Base-by-base conservation (phyloP, 2,113 vertebrate species). In the Ibidorhyncha struthersii region DNA sequence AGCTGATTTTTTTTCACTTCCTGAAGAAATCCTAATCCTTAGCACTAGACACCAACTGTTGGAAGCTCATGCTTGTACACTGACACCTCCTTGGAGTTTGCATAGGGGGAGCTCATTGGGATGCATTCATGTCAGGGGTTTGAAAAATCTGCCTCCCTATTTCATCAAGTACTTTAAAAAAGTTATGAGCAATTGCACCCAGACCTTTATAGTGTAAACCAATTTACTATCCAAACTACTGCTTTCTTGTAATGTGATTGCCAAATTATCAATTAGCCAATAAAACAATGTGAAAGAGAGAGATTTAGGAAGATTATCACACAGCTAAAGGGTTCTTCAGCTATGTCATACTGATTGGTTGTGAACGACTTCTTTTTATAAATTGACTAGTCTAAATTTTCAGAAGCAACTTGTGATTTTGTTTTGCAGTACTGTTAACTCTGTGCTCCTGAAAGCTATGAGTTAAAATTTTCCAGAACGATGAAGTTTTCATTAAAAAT, bases 101-200 rank as follows among this genome's bases (percentile, higher is more conserved):
- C 1, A 1, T 36, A 55, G 15, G 0, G 6, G 10, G 4, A 2
- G 14, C 5, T 50, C 7, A 32, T 1, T 72, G n/a, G 6, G 27
- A 50, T 56, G 7, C 18, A 41, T 1, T 47, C 8, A 20, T 18
- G 10, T 58, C 10, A 58, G 18, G 14, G 26, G 5, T 21, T 85
- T 76, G 52, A 85, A 43, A 15, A 36, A 3, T 34, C 6, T n/a
- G 6, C 19, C 14, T 50, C 9, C 8, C 25, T 72, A 26, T 49
- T 67, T 78, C 59, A 30, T 18, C 20, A 87, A 62, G 26, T 65
- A 4, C 9, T 71, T 82, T 38, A 30, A 66, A 84, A 12, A 30
- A 41, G 1, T 25, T 53, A 27, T 16, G 8, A 77, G 10, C 3
- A 72, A 38, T 12, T 38, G 14, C 4, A 83, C 10, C 1, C 30